Base-by-base conservation (phyloP, 2,888 invertebrate species). In the Bugulina stolonifera region DNA sequence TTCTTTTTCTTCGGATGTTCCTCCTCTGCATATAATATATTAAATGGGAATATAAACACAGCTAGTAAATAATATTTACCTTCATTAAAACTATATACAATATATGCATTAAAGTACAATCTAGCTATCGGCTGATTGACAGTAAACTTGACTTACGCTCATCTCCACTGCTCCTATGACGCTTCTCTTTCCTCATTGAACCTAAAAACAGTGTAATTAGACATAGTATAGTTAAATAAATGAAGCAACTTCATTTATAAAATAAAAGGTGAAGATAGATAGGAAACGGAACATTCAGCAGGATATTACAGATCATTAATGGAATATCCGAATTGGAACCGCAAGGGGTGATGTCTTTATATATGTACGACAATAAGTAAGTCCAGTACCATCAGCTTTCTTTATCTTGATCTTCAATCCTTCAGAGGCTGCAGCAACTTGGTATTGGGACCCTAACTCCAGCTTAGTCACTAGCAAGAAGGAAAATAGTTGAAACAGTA, bases 1-100 rank as follows among this genome's bases (percentile, higher is more conserved):
- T 73, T 71, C 43, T 73, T 73, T 32, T 73, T 73, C 43, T 73
- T 73, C 58, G 18, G n/a, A 25, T 71, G 32, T n/a, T 73, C 58
- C 27, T n/a, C 57, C 25, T 54, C 71, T 27, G 54, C 58, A 43
- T 43, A 5, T 10, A 18, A 10, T 43, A 43, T 43, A 43, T 43
- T 43, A 43, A 5, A 43, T 43, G 43, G 18, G 43, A 18, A 43
- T 5, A 43, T 10, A 18, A 43, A 43, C 5, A 43, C 18, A 43
- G n/a, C 18, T 43, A 43, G 43, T 43, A 43, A 43, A 18, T n/a
- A n/a, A n/a, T n/a, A n/a, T n/a, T n/a, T n/a, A n/a, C n/a, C n/a
- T n/a, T n/a, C n/a, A n/a, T n/a, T n/a, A n/a, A n/a, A n/a, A n/a
- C n/a, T n/a, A n/a, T n/a, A n/a, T n/a, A n/a, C n/a, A n/a, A n/a